Conservation (phyloP, 2,888 invertebrate genomes). For the Tolmerus cingulatus region DNA sequence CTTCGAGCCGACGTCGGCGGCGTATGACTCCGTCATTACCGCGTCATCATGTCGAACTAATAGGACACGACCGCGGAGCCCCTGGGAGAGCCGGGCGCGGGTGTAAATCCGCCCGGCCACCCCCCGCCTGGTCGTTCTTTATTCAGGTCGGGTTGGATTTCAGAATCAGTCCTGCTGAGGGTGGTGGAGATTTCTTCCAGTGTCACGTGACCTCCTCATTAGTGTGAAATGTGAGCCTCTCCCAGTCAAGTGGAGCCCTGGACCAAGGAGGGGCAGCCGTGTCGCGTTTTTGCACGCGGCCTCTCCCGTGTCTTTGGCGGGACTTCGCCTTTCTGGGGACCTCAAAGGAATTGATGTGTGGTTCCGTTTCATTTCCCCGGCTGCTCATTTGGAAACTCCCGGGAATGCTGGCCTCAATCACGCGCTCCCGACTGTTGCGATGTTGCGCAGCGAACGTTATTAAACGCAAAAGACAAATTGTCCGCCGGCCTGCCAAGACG, state of each 20-base stretch:
- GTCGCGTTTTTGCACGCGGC: neutral
- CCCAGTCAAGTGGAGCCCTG: constrained; percentile 31
- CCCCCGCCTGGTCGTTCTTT: neutral
- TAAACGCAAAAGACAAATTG: neutral
- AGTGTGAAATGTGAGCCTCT: constrained; percentile 48
- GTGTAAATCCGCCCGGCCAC: neutral
- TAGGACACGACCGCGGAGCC: constrained; percentile 9
- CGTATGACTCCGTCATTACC: constrained; percentile 26
- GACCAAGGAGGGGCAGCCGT: neutral
- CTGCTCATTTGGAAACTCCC: neutral
- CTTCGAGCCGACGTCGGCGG: neutral
- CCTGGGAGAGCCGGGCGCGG: neutral
- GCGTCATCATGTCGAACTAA: neutral
- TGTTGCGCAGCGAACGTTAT: neutral
- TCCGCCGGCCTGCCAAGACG: neutral
- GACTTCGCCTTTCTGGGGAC: neutral
- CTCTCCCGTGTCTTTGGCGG: neutral
- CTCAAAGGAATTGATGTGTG: neutral
- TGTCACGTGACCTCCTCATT: constrained; percentile 51
- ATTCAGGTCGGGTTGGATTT: neutral
- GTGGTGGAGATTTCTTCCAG: constrained; percentile 43
- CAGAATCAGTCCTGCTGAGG: neutral
- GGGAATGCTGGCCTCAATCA: neutral
- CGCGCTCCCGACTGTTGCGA: neutral
- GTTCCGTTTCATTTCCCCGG: neutral